Percentiles rank a stretch among this genome's conserved stretches.
Conservation (phyloP, 2,113 vertebrate genomes). For the Gymnocephalus cernua region DNA sequence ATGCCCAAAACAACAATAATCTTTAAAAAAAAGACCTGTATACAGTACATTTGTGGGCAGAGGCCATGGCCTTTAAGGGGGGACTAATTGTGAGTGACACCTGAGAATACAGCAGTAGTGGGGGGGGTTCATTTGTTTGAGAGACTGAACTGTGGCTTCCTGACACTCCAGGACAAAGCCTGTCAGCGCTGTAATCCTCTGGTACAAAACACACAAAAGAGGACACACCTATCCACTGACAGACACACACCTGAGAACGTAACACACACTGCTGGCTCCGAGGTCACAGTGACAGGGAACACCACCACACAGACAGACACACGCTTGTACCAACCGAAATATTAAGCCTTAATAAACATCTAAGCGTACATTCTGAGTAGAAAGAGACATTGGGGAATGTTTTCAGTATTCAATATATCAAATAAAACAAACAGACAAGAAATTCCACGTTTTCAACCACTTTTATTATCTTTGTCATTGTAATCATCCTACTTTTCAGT, state of each 20-base stretch:
- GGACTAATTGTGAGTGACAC: constrained; percentile 46
- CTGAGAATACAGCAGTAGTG: constrained; percentile 45
- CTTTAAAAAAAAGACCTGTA: too few species aligned
- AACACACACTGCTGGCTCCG: constrained; percentile 55
- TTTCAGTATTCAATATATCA: neutral
- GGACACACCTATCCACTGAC: constrained; percentile 29
- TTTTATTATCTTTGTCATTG: constrained; percentile 56
- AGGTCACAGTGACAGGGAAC: constrained; percentile 53
- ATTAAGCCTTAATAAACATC: neutral
- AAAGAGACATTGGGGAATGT: neutral
- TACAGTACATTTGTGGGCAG: neutral
- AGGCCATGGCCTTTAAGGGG: constrained; percentile 45
- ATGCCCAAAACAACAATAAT: too few species aligned
- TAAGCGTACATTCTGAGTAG: neutral
- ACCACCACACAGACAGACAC: constrained; percentile 28
- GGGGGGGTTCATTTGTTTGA: neutral
- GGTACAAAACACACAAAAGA: constrained; percentile 50
- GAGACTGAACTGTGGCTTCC: constrained; percentile 25
- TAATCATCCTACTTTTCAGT: constrained; percentile 40
- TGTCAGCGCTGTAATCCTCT: constrained; percentile 57
- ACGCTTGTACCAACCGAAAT: neutral
- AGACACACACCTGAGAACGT: constrained; percentile 68
- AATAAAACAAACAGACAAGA: neutral
- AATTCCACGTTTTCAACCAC: constrained; percentile 5
- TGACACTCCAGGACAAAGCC: constrained; percentile 60